A percentile compares a stretch with the other conserved stretches of the same genome.
Conservation (phyloP, 2,888 invertebrate genomes). For the Rhagium mordax region DNA sequence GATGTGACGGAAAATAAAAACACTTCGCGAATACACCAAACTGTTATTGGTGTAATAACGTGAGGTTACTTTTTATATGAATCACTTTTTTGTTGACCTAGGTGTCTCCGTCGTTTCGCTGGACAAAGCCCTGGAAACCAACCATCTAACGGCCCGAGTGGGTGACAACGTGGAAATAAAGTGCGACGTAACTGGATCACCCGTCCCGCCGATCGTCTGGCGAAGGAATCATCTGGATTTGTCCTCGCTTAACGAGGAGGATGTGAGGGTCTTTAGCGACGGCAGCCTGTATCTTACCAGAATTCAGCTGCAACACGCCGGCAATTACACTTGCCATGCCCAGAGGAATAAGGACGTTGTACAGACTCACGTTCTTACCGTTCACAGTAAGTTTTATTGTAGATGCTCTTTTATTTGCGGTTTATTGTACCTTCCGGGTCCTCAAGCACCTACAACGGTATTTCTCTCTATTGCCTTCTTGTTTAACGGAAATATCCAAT, state of each 20-base stretch:
- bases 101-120: conserved; percentile 81
- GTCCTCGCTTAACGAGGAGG: conserved; percentile 75
- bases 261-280: conserved; percentile 80
- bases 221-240: conserved; percentile 78
- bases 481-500: no score
- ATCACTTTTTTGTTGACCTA: conserved; percentile 58
- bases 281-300: conserved; percentile 82
- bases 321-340: conserved; percentile 85
- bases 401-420: background rate
- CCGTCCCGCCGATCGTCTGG: conserved; percentile 82
- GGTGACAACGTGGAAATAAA: conserved; percentile 85
- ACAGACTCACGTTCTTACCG: conserved; percentile 82
- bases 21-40: background rate
- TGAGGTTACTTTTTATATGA: background rate
- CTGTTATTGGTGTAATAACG: no score
- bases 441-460: background rate
- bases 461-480: background rate
- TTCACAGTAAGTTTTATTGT: conserved; percentile 77
- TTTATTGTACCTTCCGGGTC: background rate
- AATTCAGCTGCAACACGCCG: conserved; percentile 82
- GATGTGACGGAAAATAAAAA: no score
- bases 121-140: conserved; percentile 81
- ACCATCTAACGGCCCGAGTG: conserved; percentile 79
- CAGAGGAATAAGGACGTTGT: conserved; percentile 80
- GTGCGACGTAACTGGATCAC: conserved; percentile 82